These are phyloP conservation scores for Trogon surrucura DNA, from an alignment of 2,113 vertebrate species.

Conservation along the genomic window DNA sequence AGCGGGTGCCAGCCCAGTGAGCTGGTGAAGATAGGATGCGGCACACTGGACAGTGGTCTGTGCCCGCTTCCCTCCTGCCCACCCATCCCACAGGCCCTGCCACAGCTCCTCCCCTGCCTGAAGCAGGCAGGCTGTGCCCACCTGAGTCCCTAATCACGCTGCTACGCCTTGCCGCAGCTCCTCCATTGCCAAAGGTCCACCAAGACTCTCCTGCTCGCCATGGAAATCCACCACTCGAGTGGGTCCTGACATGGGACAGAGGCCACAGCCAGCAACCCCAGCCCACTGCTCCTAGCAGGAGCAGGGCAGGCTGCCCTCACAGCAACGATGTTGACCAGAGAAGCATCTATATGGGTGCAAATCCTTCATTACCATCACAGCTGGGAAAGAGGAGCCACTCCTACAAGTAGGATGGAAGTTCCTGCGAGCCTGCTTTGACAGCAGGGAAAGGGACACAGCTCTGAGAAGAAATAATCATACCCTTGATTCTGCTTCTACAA, in stretches of 20 bases:
- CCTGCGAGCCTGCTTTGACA: neutral
- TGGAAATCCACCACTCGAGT: neutral
- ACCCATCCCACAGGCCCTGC: neutral
- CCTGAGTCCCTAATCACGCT: rapidly evolving
- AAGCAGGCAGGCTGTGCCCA: rapidly evolving
- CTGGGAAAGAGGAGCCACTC: neutral
- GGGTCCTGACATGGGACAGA: rapidly evolving
- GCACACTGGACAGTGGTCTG: rapidly evolving
- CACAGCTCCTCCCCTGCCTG: neutral
- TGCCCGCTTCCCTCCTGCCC: neutral
- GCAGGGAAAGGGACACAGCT: neutral
- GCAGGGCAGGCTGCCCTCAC: neutral
- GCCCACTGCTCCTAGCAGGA: neutral
- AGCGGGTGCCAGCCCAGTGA: rapidly evolving
- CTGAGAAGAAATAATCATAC: neutral
- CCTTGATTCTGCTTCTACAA: neutral
- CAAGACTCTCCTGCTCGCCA: neutral
- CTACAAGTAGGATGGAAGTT: neutral
- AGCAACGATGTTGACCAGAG: neutral
- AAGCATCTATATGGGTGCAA: neutral
- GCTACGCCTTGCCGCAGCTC: neutral
- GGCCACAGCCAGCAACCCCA: rapidly evolving
- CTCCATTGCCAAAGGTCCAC: neutral
- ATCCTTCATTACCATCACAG: neutral
- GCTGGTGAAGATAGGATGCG: neutral